Conservation (phyloP, 2,113 vertebrate genomes). For the Sinocyclocheilus anophthalmus region DNA sequence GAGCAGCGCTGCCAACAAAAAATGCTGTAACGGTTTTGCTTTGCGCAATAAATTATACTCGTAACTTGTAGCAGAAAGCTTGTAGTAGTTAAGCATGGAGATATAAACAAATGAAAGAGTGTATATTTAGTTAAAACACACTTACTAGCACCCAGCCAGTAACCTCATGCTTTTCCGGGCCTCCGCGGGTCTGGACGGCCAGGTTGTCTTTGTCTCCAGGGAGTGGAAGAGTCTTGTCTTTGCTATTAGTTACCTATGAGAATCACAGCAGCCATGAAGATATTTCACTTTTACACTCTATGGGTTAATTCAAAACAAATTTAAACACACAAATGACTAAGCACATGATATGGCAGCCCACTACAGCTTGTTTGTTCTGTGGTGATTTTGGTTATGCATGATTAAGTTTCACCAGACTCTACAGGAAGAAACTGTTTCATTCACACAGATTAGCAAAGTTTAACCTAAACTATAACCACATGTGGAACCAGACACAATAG, state of each 20-base stretch:
- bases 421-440: not conserved
- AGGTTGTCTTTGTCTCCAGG: constrained; percentile 91
- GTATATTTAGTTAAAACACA: not conserved
- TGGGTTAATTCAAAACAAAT: not conserved
- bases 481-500: not conserved
- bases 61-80: not conserved
- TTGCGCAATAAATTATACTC: not conserved
- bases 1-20: not conserved
- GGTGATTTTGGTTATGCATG: not conserved
- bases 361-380: not conserved
- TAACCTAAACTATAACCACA: not conserved
- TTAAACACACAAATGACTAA: not conserved
- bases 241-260: constrained; percentile 60
- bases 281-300: not conserved
- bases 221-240: constrained; percentile 81
- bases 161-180: constrained; percentile 93
- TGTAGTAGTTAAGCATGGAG: not conserved
- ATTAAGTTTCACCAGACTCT: constrained; percentile 1
- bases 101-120: not conserved
- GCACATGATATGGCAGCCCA: not conserved
- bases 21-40: not conserved
- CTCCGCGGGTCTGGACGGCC: constrained; percentile 91
- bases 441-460: not conserved
- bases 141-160: constrained; percentile 95
- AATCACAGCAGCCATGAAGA: constrained; percentile 5